Conservation (phyloP, 2,113 vertebrate species). For the Spheniscus mendiculus region DNA sequence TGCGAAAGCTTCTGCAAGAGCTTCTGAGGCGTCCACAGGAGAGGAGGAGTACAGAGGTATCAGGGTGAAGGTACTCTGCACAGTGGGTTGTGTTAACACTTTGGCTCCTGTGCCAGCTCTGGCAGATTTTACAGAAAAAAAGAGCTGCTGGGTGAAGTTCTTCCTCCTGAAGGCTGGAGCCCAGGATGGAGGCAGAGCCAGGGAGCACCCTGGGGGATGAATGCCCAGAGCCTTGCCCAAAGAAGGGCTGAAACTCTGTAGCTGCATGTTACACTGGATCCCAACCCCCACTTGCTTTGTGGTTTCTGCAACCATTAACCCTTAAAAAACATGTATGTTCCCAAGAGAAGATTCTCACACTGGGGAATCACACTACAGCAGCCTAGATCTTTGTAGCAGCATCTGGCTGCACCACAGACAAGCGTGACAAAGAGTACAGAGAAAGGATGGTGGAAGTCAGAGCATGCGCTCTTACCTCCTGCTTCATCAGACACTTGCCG, state of each 20-base stretch:
- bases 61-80: neutral
- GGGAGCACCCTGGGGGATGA: neutral
- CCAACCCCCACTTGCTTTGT: neutral
- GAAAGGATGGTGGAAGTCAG: neutral
- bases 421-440: neutral
- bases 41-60: neutral
- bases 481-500: constrained; percentile 89
- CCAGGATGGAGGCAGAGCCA: neutral
- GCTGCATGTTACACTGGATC: neutral
- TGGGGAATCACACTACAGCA: neutral
- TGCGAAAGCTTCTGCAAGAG: neutral
- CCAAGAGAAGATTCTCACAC: neutral
- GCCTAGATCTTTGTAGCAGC: neutral
- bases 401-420: neutral
- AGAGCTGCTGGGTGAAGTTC: neutral
- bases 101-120: neutral
- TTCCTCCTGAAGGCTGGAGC: neutral
- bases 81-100: neutral
- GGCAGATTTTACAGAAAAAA: neutral
- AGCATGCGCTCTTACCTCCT: constrained; percentile 80
- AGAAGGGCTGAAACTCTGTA: neutral
- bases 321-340: neutral
- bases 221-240: neutral
- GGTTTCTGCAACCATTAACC: neutral
- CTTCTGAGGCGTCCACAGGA: neutral